These are phyloP conservation scores for Hippocampus kuda DNA, from an alignment of 2,797 vertebrate species.

Conservation along the genomic window DNA sequence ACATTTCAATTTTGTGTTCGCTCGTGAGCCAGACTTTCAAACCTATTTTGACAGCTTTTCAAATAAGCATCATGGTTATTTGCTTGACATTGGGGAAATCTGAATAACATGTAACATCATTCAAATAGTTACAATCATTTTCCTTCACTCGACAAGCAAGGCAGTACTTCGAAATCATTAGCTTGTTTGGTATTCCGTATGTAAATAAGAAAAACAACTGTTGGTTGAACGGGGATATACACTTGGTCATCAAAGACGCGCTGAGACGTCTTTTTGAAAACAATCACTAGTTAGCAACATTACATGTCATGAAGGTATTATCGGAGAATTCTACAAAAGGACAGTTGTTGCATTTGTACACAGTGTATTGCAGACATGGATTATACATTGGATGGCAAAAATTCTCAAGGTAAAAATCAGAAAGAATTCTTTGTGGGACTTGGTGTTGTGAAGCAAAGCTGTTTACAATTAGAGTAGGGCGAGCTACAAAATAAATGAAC, in stretches of 20 bases:
- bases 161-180: not conserved
- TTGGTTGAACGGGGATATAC: not conserved
- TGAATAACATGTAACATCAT: not conserved
- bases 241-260: not conserved
- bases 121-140: not conserved
- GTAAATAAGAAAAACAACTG: not conserved
- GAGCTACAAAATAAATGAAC: not conserved
- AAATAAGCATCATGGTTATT: not conserved
- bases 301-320: not conserved
- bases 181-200: not conserved
- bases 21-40: not conserved
- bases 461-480: not conserved
- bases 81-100: not conserved
- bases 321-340: not conserved
- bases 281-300: not conserved
- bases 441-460: not conserved
- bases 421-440: not conserved
- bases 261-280: not conserved
- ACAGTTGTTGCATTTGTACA: not conserved
- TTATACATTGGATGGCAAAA: not conserved
- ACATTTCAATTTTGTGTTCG: not conserved
- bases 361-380: not conserved
- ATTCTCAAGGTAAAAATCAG: not conserved
- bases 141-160: not conserved
- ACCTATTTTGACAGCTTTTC: not conserved